phyloP scores from a whole-genome alignment of 2,113 vertebrate species.

The Notarius quadriscutis region DNA sequence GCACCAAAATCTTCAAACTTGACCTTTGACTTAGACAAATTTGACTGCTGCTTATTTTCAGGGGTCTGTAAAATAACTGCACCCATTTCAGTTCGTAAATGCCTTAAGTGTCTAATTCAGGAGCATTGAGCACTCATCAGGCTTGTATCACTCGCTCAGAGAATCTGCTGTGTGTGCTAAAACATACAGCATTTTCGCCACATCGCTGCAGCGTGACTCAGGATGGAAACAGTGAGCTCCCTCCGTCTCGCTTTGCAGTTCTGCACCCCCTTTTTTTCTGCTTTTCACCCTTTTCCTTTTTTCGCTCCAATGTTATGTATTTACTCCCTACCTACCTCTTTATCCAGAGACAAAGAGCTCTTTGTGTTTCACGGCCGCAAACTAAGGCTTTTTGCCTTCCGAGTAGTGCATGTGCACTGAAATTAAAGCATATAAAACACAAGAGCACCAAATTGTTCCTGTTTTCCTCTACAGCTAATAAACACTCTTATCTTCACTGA shows the following conservation, averaged over 20 bases:
- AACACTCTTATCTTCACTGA: not conserved
- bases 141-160: not conserved
- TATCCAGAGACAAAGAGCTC: constrained; percentile 49
- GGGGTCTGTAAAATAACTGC: not conserved
- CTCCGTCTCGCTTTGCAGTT: not conserved
- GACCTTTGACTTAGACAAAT: not conserved
- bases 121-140: not conserved
- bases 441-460: not conserved
- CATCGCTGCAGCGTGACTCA: constrained; percentile 22
- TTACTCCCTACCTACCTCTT: constrained; percentile 47
- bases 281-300: constrained; percentile 17
- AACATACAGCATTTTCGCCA: not conserved
- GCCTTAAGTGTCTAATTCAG: not conserved
- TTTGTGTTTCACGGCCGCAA: constrained; percentile 55
- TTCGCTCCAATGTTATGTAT: constrained; percentile 40
- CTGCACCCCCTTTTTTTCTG: not conserved
- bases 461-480: not conserved
- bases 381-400: constrained; percentile 30
- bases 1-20: not conserved
- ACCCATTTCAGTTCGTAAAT: not conserved
- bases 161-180: not conserved
- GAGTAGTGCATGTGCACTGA: constrained; percentile 2
- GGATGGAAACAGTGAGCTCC: constrained; percentile 14
- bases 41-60: not conserved
- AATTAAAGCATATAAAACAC: not conserved